Conservation (phyloP, 2,113 vertebrate genomes). For the Vulpes vulpes region DNA sequence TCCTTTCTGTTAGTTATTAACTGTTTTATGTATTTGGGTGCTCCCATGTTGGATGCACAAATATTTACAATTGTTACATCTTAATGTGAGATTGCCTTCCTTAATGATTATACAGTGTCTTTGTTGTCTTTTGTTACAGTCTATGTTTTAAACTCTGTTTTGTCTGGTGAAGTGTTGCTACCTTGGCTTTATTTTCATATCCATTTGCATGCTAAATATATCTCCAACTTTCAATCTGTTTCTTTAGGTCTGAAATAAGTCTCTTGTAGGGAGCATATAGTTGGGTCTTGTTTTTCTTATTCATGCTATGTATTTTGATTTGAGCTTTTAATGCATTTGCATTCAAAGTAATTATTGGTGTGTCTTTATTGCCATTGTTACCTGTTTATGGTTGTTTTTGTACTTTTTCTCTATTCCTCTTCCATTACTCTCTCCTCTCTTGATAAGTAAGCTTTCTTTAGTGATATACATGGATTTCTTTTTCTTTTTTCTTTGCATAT, state of each 20-base stretch:
- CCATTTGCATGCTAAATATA: background rate
- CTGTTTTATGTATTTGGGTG: background rate
- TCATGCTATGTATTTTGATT: background rate
- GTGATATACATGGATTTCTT: background rate
- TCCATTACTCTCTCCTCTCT: background rate
- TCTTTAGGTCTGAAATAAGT: background rate
- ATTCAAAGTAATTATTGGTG: background rate
- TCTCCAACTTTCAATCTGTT: background rate
- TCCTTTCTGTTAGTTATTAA: background rate
- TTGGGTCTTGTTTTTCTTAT: background rate
- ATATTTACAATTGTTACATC: background rate
- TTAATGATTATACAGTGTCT: background rate
- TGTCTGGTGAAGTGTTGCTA: background rate
- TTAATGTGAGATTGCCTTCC: background rate
- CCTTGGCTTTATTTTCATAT: background rate
- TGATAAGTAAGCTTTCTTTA: background rate
- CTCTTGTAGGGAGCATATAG: background rate
- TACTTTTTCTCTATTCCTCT: background rate
- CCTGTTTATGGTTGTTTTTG: background rate
- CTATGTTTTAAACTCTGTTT: background rate
- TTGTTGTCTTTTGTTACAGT: background rate
- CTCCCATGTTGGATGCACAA: background rate
- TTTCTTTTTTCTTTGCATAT: background rate
- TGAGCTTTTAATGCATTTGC: background rate
- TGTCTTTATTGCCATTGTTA: background rate